Conservation (phyloP, 1,140 invertebrate genomes). For the Calosoma granatense region DNA sequence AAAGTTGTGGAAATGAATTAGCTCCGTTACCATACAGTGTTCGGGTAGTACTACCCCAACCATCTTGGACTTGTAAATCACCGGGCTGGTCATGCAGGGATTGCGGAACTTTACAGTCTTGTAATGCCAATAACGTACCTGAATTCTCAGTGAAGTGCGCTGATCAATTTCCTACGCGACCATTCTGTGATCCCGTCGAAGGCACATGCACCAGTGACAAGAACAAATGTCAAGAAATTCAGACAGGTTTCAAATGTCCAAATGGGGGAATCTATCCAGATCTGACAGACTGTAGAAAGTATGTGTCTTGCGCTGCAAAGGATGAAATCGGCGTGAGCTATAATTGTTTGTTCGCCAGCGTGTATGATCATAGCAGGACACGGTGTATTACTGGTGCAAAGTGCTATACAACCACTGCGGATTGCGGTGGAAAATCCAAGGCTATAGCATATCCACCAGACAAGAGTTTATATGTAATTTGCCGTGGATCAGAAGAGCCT, state of each 20-base stretch:
- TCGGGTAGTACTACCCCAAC: not conserved
- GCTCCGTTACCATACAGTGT: not conserved
- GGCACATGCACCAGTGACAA: not conserved
- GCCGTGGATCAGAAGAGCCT: not conserved
- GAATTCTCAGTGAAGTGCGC: not conserved
- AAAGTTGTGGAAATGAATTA: not conserved
- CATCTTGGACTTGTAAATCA: not conserved
- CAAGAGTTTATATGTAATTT: not conserved
- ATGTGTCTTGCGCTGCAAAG: not conserved
- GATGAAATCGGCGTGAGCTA: not conserved
- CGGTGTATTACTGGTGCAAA: not conserved
- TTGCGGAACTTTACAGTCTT: not conserved
- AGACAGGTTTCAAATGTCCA: not conserved
- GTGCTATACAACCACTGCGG: not conserved
- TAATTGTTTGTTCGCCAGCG: not conserved
- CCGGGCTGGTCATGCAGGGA: not conserved
- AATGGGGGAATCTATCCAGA: not conserved
- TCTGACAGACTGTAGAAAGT: conserved; percentile 5
- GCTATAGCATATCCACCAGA: conserved; percentile 5
- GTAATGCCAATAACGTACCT: not conserved
- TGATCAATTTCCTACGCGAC: not conserved
- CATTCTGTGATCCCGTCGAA: not conserved
- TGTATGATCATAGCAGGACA: not conserved
- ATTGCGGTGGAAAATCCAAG: not conserved
- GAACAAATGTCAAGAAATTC: not conserved